Base-by-base conservation (phyloP, 2,113 vertebrate species). In the Athene cunicularia region DNA sequence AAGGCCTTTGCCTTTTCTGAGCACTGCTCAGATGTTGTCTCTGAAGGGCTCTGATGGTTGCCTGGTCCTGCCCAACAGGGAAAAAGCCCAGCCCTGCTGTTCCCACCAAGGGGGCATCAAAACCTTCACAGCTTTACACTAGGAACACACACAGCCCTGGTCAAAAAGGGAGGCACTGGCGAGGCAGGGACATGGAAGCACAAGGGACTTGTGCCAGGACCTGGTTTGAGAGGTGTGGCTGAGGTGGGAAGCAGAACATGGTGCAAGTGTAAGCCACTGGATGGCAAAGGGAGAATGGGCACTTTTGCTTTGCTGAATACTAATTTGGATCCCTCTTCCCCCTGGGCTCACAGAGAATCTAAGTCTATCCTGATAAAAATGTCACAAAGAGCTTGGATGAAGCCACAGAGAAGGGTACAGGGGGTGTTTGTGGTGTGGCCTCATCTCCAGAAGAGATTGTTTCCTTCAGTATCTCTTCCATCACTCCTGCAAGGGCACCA, bases 381-480 rank as follows among this genome's bases (percentile, higher is more conserved):
- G 7, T 17, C 13, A 28, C 12, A 0, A 88, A 6, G 16, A 73
- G 6, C 4, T 73, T 52, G 26, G 4, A 5, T 35, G 52, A 91
- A 89, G 67, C 9, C 18, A n/a, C 20, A 22, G 14, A 9, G 12
- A 74, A 71, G 22, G 37, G 16, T 37, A 64, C 11, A 55, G 77
- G 56, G 5, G 5, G 3, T 27, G 16, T 39, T 80, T 52, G 49
- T 0, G 0, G 21, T 22, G 9, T 74, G 50, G 8, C 15, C 14
- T 93, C 18, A 35, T 11, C 8, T 59, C 64, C 39, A 53, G 37
- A 88, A n/a, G 27, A 58, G 27, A 33, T 6, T 12, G 4, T 43
- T 72, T 73, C 28, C 32, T 86, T 83, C 30, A 13, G 7, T 37
- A 62, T n/a, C 11, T 7, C 14, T 80, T 77, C 35, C 33, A 19